Evolutionary conservation across 2,888 invertebrate species (phyloP).

Genomic region (Yponomeuta evonymella): DNA sequence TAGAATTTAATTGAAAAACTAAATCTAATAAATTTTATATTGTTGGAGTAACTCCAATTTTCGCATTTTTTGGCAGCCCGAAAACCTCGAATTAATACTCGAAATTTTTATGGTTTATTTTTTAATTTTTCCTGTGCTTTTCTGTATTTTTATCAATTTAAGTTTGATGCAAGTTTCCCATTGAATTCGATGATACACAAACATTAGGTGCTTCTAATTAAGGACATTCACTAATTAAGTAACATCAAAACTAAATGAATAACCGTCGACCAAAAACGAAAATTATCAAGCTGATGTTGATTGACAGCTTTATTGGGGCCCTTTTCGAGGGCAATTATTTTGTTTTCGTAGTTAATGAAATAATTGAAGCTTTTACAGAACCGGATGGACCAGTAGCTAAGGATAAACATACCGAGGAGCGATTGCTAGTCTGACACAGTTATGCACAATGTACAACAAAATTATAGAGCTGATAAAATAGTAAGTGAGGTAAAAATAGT

Average conservation of each 20-base stretch:
- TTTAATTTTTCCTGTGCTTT: no score
- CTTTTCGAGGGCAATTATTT: slow-evolving; percentile 6
- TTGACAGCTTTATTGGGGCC: slow-evolving; percentile 12
- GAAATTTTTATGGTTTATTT: no score
- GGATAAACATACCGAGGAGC: background rate
- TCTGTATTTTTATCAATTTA: no score
- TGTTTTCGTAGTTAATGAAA: slow-evolving; percentile 15
- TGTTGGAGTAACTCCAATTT: no score
- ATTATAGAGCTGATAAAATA: background rate
- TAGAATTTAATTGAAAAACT: no score
- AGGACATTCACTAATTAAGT: background rate
- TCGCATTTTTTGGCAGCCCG: no score
- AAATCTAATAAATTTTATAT: no score
- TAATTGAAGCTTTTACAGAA: slow-evolving; percentile 9
- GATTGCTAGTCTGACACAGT: background rate
- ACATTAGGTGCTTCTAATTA: background rate
- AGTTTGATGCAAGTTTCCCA: no score
- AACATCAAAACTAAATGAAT: background rate
- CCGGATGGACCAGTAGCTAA: slow-evolving; percentile 9
- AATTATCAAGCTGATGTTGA: slow-evolving; percentile 6
- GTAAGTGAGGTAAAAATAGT: background rate
- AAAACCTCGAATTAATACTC: no score
- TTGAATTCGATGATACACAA: background rate
- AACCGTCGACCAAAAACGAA: background rate
- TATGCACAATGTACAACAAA: background rate